Conservation (phyloP, 2,113 vertebrate genomes). For the Trachemys scripta region DNA sequence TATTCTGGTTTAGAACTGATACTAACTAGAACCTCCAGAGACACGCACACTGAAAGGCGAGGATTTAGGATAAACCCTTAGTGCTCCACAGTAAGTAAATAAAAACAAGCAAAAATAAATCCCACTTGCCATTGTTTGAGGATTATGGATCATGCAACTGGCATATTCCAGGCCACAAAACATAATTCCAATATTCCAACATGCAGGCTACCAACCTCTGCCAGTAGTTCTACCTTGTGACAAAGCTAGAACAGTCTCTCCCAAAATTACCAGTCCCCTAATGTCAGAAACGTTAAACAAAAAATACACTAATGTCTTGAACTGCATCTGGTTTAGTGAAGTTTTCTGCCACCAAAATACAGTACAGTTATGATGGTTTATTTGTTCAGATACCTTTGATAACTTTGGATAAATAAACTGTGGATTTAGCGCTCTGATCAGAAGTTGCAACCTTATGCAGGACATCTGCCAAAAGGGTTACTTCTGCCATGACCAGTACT, state of each 20-base stretch:
- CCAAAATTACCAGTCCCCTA: background rate
- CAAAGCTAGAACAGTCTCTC: background rate
- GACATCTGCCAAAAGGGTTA: background rate
- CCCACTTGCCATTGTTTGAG: background rate
- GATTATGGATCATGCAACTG: background rate
- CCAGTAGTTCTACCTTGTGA: background rate
- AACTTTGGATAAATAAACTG: background rate
- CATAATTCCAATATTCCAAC: background rate
- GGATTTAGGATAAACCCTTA: background rate
- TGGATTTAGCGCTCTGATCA: background rate
- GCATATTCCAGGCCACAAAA: background rate
- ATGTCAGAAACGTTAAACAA: background rate
- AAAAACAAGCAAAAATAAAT: background rate
- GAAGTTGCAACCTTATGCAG: background rate
- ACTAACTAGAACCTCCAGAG: background rate
- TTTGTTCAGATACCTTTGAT: background rate
- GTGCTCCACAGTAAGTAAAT: background rate
- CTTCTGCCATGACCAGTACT: background rate
- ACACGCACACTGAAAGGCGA: background rate
- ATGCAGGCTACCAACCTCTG: background rate
- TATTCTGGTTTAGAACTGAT: constrained; percentile 11
- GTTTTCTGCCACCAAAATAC: background rate
- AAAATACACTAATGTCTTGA: background rate
- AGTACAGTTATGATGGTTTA: background rate
- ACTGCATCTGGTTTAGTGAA: background rate